Conservation (phyloP, 2,113 vertebrate genomes). For the Gadus macrocephalus region DNA sequence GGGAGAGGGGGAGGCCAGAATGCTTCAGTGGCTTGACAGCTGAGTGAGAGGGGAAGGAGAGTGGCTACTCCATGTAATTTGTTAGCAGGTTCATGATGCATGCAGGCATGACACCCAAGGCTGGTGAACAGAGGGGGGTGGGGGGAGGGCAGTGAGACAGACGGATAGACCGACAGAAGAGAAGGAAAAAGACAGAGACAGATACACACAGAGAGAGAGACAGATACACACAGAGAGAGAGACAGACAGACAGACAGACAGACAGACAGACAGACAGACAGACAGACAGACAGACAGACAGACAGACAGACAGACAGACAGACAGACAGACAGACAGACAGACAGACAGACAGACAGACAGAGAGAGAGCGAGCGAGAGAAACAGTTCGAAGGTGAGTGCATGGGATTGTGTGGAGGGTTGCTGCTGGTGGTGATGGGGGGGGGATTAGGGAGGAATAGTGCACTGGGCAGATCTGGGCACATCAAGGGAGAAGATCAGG, state of each 20-base stretch:
- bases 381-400: background rate
- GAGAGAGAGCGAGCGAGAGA: background rate
- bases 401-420: background rate
- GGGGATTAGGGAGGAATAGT: too few relatives aligned
- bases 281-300: background rate
- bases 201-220: too few relatives aligned
- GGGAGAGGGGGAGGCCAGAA: constrained; percentile 18
- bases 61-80: constrained; percentile 72
- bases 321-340: too few relatives aligned
- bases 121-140: background rate
- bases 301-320: background rate
- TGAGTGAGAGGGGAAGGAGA: constrained; percentile 70
- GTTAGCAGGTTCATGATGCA: constrained; percentile 69
- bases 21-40: constrained; percentile 70
- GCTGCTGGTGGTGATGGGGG: too few relatives aligned
- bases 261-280: background rate
- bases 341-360: too few relatives aligned
- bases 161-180: background rate
- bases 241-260: too few relatives aligned
- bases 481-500: constrained; percentile 43
- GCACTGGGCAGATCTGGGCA: constrained; percentile 30
- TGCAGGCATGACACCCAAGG: constrained; percentile 40
- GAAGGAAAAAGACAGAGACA: too few relatives aligned
- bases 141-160: background rate
- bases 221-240: too few relatives aligned